Percentiles rank a stretch among this genome's conserved stretches.
These are phyloP conservation scores for Lepidotrigona ventralis DNA, from an alignment of 1,140 invertebrate species.

Conservation along the genomic window DNA sequence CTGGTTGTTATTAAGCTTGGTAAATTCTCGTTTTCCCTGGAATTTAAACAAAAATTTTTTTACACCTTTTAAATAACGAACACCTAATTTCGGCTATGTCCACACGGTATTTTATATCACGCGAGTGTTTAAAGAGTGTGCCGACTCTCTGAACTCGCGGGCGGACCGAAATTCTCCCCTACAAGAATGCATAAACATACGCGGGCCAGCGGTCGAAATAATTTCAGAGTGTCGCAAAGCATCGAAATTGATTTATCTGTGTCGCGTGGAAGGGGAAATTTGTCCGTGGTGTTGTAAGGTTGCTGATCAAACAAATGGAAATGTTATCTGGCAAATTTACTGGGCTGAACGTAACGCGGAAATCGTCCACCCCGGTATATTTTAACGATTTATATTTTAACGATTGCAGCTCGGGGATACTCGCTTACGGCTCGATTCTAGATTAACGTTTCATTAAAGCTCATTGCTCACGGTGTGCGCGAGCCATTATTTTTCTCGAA, in stretches of 20 bases:
- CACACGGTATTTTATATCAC: too few relatives aligned
- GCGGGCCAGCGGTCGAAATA: neutral
- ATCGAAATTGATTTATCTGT: neutral
- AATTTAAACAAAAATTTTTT: too few relatives aligned
- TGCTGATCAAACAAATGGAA: neutral
- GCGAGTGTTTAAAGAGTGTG: too few relatives aligned
- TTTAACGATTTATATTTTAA: too few relatives aligned
- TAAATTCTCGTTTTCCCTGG: too few relatives aligned
- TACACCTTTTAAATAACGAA: too few relatives aligned
- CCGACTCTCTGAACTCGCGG: neutral
- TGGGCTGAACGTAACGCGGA: neutral
- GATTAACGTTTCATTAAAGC: slow-evolving; percentile 18
- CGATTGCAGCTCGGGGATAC: too few relatives aligned
- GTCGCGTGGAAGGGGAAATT: neutral
- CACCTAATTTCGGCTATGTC: too few relatives aligned
- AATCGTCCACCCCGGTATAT: too few relatives aligned
- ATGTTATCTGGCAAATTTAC: neutral
- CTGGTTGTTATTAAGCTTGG: too few relatives aligned
- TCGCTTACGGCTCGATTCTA: neutral
- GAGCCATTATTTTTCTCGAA: neutral
- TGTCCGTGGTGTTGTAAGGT: neutral
- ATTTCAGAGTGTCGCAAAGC: neutral
- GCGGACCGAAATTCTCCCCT: neutral
- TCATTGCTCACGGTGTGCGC: neutral
- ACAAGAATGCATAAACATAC: neutral